Evolutionary conservation across 1,140 invertebrate genomes (phyloP).

Genomic region (Apis laboriosa): DNA sequence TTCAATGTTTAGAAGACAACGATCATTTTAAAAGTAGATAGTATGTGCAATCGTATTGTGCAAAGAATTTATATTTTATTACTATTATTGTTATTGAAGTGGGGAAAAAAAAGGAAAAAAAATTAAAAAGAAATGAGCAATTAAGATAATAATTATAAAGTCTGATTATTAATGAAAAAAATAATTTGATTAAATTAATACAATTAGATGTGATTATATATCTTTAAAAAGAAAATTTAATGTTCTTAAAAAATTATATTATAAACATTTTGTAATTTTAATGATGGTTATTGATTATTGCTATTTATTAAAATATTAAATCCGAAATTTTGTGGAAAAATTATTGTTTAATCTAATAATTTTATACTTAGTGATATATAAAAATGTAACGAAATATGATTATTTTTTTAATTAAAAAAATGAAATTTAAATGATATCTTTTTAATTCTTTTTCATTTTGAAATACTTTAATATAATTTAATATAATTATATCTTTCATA

Average conservation of each 20-base stretch:
- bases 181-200: not conserved
- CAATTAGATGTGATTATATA: not conserved
- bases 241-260: not conserved
- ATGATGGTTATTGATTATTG: not conserved
- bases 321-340: not conserved
- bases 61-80: slow-evolving; percentile 11
- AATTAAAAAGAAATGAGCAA: not conserved
- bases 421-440: not conserved
- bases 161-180: not conserved
- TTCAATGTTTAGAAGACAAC: not conserved
- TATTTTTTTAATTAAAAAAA: not conserved
- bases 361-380: not conserved
- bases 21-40: not conserved
- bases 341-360: not conserved
- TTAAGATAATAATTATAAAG: slow-evolving; percentile 1
- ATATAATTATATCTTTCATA: no score
- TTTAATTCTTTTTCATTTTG: no score
- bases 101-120: not conserved
- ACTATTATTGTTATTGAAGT: no score
- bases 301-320: not conserved
- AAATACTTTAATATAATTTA: no score
- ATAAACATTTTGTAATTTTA: not conserved
- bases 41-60: not conserved
- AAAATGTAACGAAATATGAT: slow-evolving; percentile 1
- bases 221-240: no score